Evolutionary conservation across 2,113 vertebrate genomes (phyloP), one percentile per base, ranked within the genome.

Genomic region (Chamaea fasciata): DNA sequence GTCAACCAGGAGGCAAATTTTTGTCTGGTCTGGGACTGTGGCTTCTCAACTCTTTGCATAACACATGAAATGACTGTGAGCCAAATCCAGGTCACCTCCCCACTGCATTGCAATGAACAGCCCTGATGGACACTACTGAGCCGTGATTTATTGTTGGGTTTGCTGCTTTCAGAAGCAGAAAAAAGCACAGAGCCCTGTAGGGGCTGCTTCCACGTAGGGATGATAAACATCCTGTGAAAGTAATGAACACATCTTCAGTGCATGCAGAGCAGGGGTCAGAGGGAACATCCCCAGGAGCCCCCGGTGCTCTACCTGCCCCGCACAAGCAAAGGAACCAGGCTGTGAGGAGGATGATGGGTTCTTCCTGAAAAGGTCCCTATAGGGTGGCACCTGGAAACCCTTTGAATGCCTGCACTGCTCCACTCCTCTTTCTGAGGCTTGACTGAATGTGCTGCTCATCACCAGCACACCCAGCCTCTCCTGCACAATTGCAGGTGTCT

Each of bases 51-150:
- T 76, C 68, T 82, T 80, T 62, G 23, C 42, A 17, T 26, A 79
- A 80, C n/a, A 49, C 4, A 6, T 19, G 33, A 90, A 69, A 77
- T 10, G 49, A 64, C 44, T 31, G 33, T 0, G 5, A 89, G 62
- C n/a, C 44, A 81, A 73, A 76, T 41, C 46, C 83, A 83, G 74
- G 82, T 59, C 74, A 62, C 41, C 50, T 67, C 73, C 50, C 39
- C 0, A 0, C 60, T 2, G 1, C 70, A 82, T 7, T 0, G 0
- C 69, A 27, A 27, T 1, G 10, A 93, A 52, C 50, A 28, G 68
- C n/a, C 7, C 53, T 2, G 3, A 53, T 6, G 65, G 74, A 70
- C 2, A 9, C n/a, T 37, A 41, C 68, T 15, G 3, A 57, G 21
- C 71, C 24, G 5, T 41, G 83, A 90, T 68, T 80, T 89, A 83